Base-by-base conservation (phyloP, 2,888 invertebrate genomes). In the Lochmaea capreae region DNA sequence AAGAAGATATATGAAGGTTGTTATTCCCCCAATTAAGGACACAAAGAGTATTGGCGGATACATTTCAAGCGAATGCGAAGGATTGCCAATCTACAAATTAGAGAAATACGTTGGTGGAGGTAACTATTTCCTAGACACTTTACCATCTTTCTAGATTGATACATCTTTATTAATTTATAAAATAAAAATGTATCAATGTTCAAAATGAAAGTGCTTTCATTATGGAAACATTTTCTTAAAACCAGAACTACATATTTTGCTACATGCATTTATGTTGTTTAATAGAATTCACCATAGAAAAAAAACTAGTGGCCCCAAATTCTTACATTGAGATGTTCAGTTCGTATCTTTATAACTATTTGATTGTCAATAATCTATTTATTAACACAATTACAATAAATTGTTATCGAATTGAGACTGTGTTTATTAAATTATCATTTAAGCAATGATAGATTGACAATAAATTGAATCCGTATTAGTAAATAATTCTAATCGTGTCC, bases 1-100 rank as follows among this genome's bases (percentile, higher is more conserved):
- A 61, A 90, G 93, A 75, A 91, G 92, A 82, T 91, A 92, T 54
- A 94, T 95, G 92, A 90, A 91, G 69, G 94, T 96, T 2, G 89
- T 93, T 26, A 87, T 90, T 66, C 95, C 95, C 3, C 91, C 93
- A 14, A 87, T 96, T 66, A 89, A 89, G 18, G 92, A 94, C 84
- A 84, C 89, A 22, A 89, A 89, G 18, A 87, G 88, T 76, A 89
- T 94, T 74, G 95, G 95, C 18, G 88, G 89, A 74, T 93, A 92
- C 82, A 95, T 95, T 82, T 89, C 90, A 75, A 89, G 89, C 49
- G 93, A 93, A 84, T 96, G 97, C 86, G 87, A 87, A 54, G 89
- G 89, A 79, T 91, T 91, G 85, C 93, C 93, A 54, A 91, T 92
- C 65, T 97, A 95, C 88, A 89, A 90, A 83, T 89, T 97, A 83